Base-by-base conservation (phyloP, 2,888 invertebrate species). In the Margaritifera margaritifera region DNA sequence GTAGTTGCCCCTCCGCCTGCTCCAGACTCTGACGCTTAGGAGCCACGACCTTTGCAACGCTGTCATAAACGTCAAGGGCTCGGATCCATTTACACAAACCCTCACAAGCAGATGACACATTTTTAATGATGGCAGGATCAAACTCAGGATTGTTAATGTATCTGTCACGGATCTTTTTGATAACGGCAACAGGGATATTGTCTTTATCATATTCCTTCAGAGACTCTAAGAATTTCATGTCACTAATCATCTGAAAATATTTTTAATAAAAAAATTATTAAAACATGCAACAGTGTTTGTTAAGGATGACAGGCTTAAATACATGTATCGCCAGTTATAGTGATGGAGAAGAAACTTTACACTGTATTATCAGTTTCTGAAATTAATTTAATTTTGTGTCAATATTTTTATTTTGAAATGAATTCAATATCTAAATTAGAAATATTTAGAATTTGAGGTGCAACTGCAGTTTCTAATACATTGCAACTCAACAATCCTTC, bases 81-180 rank as follows among this genome's bases (percentile, higher is more conserved):
- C 84, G 80, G 52, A 89, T 87, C 89, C 89, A 89, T 73, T 88
- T 87, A 75, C 89, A 89, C 50, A 89, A 78, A 56, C 89, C 89
- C 68, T 89, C 89, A 81, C 89, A 89, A 11, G 89, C 89, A 31
- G 88, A 89, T 0, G 89, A 89, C n/a, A 86, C 84, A 56, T 89
- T 88, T 68, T 87, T 87, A 60, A 89, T 87, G 27, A 86, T 82
- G 20, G 83, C 83, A 6, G 89, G 89, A 69, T 88, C 85, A 79
- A 89, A 89, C 24, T 88, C 89, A 6, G 86, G 84, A 76, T 89
- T 88, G 61, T 69, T 81, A 55, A 87, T 86, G 74, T 89, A 89
- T 15, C 77, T 78, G 20, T 84, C 84, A 22, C 87, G 77, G 62
- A 89, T 89, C 69, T 87, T 88, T 69, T 85, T 86, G 71, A 89